Base-by-base conservation (phyloP, 2,797 vertebrate genomes). In the Potorous gilbertii region DNA sequence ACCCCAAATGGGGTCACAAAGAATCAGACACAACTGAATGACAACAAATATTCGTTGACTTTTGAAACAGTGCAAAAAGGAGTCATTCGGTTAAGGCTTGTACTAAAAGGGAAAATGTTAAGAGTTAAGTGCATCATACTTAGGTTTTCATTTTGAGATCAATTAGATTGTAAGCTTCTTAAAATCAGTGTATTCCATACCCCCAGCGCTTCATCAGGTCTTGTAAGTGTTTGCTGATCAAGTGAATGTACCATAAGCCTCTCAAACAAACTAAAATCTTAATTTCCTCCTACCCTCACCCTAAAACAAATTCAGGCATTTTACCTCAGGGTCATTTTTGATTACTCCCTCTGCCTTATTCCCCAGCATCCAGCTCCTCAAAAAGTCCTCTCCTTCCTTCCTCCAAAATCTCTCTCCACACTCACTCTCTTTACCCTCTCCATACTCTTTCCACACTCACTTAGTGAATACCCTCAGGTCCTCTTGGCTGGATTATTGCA, bases 371-470 rank as follows among this genome's bases (percentile, higher is more conserved):
- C 66, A 74, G 8, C 21, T 74, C 66, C 16, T 21, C n/a, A 40
- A 74, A 74, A 74, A 40, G 16, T 74, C 66, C 66, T 40, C 1
- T 74, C 66, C 16, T 74, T 66, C 34, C 62, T n/a, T 74, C 66
- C n/a, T 74, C 62, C 62, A 74, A 18, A 34, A 4, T 66, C 1
- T 59, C 29, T 59, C 57, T 40, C 34, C n/a, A n/a, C 2, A n/a
- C 1, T n/a, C n/a, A 40, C 66, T 40, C 1, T 40, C 66, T 52
- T 52, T 52, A 52, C 52, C 52, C 11, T 31, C 28, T 40, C 34
- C n/a, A n/a, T 0, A n/a, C 1, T n/a, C n/a, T 21, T n/a, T 40
- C 1, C 16, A 52, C 66, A 66, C 14, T 0, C 18, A 2, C 5
- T 16, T 18, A 74, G n/a, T 16, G 31, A 74, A 74, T 40, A 6